phyloP scores from a whole-genome alignment of 2,888 invertebrate species.

The Callyntrura sp. region DNA sequence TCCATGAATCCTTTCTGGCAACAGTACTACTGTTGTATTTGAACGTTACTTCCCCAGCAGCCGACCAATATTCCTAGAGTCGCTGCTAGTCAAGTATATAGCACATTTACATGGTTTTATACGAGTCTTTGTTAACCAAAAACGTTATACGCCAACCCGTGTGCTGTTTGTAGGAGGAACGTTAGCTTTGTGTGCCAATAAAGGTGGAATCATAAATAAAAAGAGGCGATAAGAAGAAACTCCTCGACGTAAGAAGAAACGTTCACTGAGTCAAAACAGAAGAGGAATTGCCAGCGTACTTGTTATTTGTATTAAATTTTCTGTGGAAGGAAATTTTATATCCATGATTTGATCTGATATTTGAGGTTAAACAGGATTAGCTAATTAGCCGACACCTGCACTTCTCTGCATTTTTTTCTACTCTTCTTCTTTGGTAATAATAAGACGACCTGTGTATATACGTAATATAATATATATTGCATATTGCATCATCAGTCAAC shows the following conservation, averaged over 20 bases:
- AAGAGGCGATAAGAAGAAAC: not conserved
- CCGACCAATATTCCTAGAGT: not conserved
- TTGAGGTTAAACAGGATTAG: slow-evolving; percentile 39
- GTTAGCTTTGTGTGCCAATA: slow-evolving; percentile 37
- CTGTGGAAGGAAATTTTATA: slow-evolving; percentile 40
- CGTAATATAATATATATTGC: slow-evolving; percentile 8
- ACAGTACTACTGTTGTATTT: not conserved
- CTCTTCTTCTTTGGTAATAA: not conserved
- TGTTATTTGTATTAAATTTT: not conserved
- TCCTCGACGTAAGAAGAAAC: too few species aligned
- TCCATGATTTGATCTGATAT: slow-evolving; percentile 53
- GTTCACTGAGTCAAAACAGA: too few species aligned
- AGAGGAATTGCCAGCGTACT: too few species aligned
- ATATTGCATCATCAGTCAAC: slow-evolving; percentile 42
- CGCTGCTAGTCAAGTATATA: not conserved
- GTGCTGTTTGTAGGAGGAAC: slow-evolving; percentile 7
- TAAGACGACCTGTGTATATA: not conserved
- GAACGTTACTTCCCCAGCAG: too few species aligned
- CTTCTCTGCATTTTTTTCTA: slow-evolving; percentile 5
- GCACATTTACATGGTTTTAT: not conserved
- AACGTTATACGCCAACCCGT: not conserved
- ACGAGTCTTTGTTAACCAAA: too few species aligned
- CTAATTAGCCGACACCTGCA: slow-evolving; percentile 52
- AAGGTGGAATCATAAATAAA: not conserved
- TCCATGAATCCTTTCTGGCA: slow-evolving; percentile 41